These are phyloP conservation scores for Drepana arcuata DNA, from an alignment of 1,140 invertebrate species.

Conservation along the genomic window DNA sequence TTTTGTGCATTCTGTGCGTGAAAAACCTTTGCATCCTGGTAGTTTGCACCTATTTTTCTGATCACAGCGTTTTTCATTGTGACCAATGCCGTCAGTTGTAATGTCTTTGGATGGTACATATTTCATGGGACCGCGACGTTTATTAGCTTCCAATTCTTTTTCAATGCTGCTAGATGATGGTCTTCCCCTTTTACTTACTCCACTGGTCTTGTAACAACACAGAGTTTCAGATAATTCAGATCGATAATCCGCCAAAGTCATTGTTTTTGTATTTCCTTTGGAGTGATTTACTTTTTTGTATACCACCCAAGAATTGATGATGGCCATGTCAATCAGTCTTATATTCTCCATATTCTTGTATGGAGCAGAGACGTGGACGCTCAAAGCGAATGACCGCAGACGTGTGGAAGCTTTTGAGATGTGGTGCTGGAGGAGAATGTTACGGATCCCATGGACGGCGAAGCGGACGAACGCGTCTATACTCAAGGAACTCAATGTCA, in stretches of 20 bases:
- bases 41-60: slow-evolving; percentile 22
- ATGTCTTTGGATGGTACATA: slow-evolving; percentile 6
- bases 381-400: too few relatives aligned
- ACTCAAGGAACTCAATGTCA: too few relatives aligned
- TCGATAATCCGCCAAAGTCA: slow-evolving; percentile 6
- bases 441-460: too few relatives aligned
- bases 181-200: slow-evolving; percentile 11
- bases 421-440: too few relatives aligned
- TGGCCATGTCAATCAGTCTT: slow-evolving; percentile 4
- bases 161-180: slow-evolving; percentile 12
- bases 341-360: too few relatives aligned
- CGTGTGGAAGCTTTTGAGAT: too few relatives aligned
- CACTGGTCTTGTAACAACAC: slow-evolving; percentile 9
- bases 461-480: too few relatives aligned
- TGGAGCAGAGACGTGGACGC: too few relatives aligned
- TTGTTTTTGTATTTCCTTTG: slow-evolving; percentile 1
- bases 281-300: slow-evolving; percentile 3
- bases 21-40: slow-evolving; percentile 12
- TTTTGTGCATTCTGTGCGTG: slow-evolving; percentile 14
- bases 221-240: too few relatives aligned
- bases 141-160: slow-evolving; percentile 13
- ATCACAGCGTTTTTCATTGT: slow-evolving; percentile 12
- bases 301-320: slow-evolving; percentile 5
- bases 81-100: too few relatives aligned
- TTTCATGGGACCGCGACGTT: slow-evolving; percentile 8